phyloP scores from a whole-genome alignment of 2,888 invertebrate species.

The Lysandra coridon region DNA sequence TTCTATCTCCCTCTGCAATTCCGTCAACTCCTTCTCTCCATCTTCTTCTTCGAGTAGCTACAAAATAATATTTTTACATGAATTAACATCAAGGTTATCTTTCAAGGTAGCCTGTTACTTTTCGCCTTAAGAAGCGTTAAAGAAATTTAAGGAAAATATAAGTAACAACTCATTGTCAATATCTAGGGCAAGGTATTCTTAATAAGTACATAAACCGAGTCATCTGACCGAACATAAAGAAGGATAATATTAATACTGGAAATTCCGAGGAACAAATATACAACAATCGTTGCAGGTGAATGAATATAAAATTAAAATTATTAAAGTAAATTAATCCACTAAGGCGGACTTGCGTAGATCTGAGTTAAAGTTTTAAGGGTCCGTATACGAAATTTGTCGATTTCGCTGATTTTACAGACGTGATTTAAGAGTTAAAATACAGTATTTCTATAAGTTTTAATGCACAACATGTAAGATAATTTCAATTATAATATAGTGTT shows the following conservation, averaged over 20 bases:
- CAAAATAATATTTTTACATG: slow-evolving; percentile 38
- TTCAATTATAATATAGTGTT: too few relatives aligned
- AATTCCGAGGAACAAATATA: neutral
- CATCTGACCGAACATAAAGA: slow-evolving; percentile 2
- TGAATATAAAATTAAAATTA: neutral
- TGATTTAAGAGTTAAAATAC: too few relatives aligned
- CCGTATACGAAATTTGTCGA: too few relatives aligned
- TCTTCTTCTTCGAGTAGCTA: slow-evolving; percentile 81
- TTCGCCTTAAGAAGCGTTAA: neutral
- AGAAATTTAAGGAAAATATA: slow-evolving; percentile 20
- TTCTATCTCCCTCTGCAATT: slow-evolving; percentile 93
- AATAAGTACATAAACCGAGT: neutral
- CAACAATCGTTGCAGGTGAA: neutral
- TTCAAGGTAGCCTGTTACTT: neutral
- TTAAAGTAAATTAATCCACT: too few relatives aligned
- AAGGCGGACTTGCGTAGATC: too few relatives aligned
- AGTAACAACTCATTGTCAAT: neutral
- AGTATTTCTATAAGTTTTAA: too few relatives aligned
- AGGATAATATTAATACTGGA: neutral
- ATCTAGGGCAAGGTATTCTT: slow-evolving; percentile 19
- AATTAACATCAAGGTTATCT: neutral
- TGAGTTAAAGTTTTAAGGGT: too few relatives aligned
- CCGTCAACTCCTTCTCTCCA: slow-evolving; percentile 84
- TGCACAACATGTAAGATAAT: too few relatives aligned
- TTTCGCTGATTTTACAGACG: too few relatives aligned